phyloP scores from a whole-genome alignment of 2,888 invertebrate genomes.

The Mesoligia furuncula region DNA sequence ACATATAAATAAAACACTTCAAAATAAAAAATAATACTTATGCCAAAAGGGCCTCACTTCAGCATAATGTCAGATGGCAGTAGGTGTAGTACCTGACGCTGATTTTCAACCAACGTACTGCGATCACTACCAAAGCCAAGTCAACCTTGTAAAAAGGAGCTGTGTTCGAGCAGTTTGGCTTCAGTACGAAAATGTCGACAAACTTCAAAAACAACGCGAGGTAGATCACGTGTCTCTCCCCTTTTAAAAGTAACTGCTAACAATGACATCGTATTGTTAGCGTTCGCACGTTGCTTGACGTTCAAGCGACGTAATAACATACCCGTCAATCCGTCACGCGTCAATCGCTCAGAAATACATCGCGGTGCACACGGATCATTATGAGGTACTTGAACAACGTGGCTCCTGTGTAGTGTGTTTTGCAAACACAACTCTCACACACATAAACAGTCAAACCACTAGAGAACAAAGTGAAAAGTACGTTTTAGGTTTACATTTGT shows the following conservation, averaged over 20 bases:
- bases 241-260: background rate
- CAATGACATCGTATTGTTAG: background rate
- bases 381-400: background rate
- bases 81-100: background rate
- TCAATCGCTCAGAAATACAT: background rate
- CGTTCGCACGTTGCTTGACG: conserved; percentile 2
- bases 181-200: background rate
- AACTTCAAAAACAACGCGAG: background rate
- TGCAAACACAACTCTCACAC: background rate
- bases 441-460: background rate
- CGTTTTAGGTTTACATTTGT: background rate
- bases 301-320: background rate
- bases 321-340: background rate
- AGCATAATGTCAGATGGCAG: background rate
- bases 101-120: background rate
- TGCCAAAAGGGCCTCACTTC: background rate
- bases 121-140: background rate
- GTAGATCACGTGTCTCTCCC: background rate
- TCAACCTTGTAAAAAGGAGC: background rate
- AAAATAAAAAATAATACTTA: background rate
- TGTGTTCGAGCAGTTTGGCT: background rate
- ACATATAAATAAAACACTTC: background rate
- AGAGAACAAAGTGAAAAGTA: background rate
- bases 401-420: background rate
- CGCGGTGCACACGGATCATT: background rate